Conservation (phyloP, 2,888 invertebrate genomes). For the Taenaris catops region DNA sequence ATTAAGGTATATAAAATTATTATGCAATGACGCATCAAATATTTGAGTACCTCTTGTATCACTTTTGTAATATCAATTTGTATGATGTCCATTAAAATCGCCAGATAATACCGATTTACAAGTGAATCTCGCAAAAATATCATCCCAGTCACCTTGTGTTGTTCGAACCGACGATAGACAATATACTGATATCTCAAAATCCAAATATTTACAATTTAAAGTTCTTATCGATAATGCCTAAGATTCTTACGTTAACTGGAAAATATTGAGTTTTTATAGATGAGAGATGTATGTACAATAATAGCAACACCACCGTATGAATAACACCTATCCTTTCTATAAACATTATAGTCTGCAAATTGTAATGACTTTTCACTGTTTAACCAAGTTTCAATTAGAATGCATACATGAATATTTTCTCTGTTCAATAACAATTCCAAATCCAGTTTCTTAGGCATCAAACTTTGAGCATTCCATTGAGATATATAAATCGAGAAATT, state of each 20-base stretch:
- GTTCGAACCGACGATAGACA: not conserved
- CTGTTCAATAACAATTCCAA: slow-evolving; percentile 3
- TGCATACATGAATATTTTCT: slow-evolving; percentile 19
- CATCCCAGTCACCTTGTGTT: too few species aligned
- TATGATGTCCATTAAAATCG: too few species aligned
- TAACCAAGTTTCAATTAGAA: slow-evolving; percentile 25
- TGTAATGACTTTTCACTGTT: slow-evolving; percentile 1
- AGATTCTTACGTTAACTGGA: slow-evolving; percentile 5
- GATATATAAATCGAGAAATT: slow-evolving; percentile 1
- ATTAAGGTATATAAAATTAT: too few species aligned
- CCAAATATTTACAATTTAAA: not conserved
- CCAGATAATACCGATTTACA: not conserved
- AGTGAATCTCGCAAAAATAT: not conserved
- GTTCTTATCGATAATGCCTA: slow-evolving; percentile 5
- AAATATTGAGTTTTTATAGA: slow-evolving; percentile 7
- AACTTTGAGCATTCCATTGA: slow-evolving; percentile 5
- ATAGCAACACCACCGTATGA: slow-evolving; percentile 19
- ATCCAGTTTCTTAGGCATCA: slow-evolving; percentile 2
- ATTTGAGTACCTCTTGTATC: too few species aligned
- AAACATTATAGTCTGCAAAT: slow-evolving; percentile 15
- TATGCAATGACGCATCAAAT: too few species aligned
- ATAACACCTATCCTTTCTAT: slow-evolving; percentile 16
- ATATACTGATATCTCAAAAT: slow-evolving; percentile 2
- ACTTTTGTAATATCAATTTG: too few species aligned
- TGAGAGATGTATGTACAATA: slow-evolving; percentile 17